Conservation (phyloP, 1,140 invertebrate species). For the Bacillus rossius region DNA sequence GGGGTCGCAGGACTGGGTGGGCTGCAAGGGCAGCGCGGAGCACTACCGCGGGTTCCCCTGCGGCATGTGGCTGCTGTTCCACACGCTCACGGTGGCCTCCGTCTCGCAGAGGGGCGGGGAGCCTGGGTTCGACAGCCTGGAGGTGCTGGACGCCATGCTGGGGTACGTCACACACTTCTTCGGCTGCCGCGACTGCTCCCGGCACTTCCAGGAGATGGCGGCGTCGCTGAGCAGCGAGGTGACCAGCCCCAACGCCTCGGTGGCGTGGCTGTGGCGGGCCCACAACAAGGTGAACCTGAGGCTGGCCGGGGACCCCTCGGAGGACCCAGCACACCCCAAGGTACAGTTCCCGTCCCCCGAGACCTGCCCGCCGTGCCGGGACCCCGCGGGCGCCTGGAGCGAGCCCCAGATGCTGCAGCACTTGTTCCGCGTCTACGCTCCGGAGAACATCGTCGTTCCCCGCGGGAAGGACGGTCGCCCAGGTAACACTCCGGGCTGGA, state of each 20-base stretch:
- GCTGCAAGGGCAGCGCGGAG: slow-evolving; percentile 72
- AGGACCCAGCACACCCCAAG: slow-evolving; percentile 89
- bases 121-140: slow-evolving; percentile 43
- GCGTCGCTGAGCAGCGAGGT: slow-evolving; percentile 62
- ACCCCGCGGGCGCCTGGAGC: slow-evolving; percentile 55
- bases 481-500: slow-evolving; percentile 39
- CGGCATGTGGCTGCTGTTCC: slow-evolving; percentile 92
- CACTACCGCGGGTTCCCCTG: slow-evolving; percentile 88
- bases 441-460: slow-evolving; percentile 46
- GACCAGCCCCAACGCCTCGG: slow-evolving; percentile 59
- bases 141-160: slow-evolving; percentile 75
- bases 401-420: slow-evolving; percentile 64
- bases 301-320: slow-evolving; percentile 75
- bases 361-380: slow-evolving; percentile 65
- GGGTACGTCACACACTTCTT: slow-evolving; percentile 92
- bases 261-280: slow-evolving; percentile 92
- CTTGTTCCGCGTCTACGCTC: slow-evolving; percentile 66
- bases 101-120: slow-evolving; percentile 40
- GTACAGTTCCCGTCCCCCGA: slow-evolving; percentile 75
- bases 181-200: slow-evolving; percentile 84
- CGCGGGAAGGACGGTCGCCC: slow-evolving; percentile 27
- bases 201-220: slow-evolving; percentile 84
- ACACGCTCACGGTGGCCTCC: slow-evolving; percentile 83
- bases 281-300: slow-evolving; percentile 93
- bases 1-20: slow-evolving; percentile 56